Evolutionary conservation across 1,140 invertebrate genomes (phyloP).

Genomic region (Drosophila varians): DNA sequence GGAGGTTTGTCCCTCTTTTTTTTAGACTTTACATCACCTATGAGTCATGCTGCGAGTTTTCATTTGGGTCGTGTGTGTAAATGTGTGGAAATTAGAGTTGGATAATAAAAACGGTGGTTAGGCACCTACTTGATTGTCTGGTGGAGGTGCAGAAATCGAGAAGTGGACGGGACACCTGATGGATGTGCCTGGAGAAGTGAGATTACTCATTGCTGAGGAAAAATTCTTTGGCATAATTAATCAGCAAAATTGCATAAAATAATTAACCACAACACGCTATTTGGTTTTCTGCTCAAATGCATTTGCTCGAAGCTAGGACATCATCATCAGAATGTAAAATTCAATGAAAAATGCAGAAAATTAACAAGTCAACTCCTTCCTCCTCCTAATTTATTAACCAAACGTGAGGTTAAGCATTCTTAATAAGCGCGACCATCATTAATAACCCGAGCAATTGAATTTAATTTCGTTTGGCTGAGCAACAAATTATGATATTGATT

Average conservation of each 20-base stretch:
- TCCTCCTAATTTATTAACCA: conserved; percentile 22
- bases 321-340: too few relatives aligned
- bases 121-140: conserved; percentile 44
- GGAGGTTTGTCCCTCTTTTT: conserved; percentile 10
- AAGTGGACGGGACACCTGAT: conserved; percentile 13
- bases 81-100: conserved; percentile 64
- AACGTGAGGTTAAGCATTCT: conserved; percentile 21
- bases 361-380: neutral
- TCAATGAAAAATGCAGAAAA: neutral
- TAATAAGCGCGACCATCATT: conserved; percentile 35
- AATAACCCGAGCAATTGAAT: conserved; percentile 55
- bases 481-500: conserved; percentile 54
- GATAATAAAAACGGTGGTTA: conserved; percentile 39
- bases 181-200: conserved; percentile 2
- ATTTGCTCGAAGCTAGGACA: neutral
- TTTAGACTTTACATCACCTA: conserved; percentile 18
- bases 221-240: neutral
- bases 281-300: neutral
- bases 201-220: conserved; percentile 20
- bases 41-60: conserved; percentile 63
- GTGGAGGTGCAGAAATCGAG: conserved; percentile 17
- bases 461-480: conserved; percentile 50
- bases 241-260: neutral
- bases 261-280: neutral
- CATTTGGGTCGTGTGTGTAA: conserved; percentile 30